phyloP scores from a whole-genome alignment of 2,113 vertebrate genomes.

The Polypterus senegalus region DNA sequence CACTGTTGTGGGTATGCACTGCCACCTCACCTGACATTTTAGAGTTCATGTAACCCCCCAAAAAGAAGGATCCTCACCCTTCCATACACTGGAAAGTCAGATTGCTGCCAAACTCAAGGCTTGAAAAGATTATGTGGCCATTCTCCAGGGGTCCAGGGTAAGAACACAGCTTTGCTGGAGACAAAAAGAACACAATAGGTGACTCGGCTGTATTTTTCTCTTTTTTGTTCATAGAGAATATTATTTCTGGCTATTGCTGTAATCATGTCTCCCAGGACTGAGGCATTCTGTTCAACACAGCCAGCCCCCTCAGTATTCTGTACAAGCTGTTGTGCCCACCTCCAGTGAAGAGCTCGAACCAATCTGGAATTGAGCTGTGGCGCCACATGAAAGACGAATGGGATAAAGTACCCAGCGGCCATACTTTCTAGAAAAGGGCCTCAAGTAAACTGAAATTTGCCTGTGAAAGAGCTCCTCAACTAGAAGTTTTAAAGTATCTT shows the following conservation, averaged over 20 bases:
- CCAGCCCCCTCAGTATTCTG: too few relatives aligned
- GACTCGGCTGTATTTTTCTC: too few relatives aligned
- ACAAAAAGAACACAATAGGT: neutral
- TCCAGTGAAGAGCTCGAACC: neutral
- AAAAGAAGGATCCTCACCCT: slow-evolving; percentile 52
- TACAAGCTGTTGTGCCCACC: neutral
- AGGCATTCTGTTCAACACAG: too few relatives aligned
- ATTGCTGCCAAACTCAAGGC: slow-evolving; percentile 45
- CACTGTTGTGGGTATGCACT: too few relatives aligned
- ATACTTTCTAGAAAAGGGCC: too few relatives aligned
- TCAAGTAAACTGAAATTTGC: too few relatives aligned
- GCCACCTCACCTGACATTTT: too few relatives aligned
- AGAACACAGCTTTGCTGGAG: slow-evolving; percentile 58
- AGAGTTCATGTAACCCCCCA: too few relatives aligned
- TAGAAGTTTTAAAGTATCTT: too few relatives aligned
- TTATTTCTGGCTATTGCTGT: neutral
- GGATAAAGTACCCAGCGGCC: too few relatives aligned
- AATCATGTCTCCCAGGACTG: neutral
- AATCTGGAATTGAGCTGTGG: neutral
- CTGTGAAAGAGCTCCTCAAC: too few relatives aligned
- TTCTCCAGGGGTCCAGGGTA: slow-evolving; percentile 39
- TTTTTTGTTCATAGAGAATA: neutral
- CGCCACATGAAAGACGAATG: too few relatives aligned
- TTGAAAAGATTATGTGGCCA: slow-evolving; percentile 39
- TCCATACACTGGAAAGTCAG: slow-evolving; percentile 60